Evolutionary conservation across 2,113 vertebrate genomes (phyloP).

Genomic region (Mastomys natalensis): DNA sequence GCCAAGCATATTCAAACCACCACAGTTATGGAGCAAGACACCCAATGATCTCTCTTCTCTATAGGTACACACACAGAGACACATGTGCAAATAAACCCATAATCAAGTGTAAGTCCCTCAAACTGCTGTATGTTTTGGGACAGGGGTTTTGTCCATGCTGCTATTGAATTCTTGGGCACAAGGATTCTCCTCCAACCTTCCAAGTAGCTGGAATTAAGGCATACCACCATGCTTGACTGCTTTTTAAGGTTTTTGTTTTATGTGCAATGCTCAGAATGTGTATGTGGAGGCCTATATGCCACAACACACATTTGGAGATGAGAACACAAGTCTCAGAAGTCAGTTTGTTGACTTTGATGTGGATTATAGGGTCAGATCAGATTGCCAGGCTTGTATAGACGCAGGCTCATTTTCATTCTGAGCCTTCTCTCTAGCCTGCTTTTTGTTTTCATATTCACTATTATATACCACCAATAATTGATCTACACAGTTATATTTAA

Average conservation of each 20-base stretch:
- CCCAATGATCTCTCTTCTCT: neutral
- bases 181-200: neutral
- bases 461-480: neutral
- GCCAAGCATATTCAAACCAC: too few relatives aligned
- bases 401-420: neutral
- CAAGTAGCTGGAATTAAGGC: neutral
- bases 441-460: neutral
- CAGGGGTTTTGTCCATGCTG: too few relatives aligned
- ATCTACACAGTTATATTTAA: slow-evolving; percentile 1
- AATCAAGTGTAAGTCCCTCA: too few relatives aligned
- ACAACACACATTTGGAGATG: neutral
- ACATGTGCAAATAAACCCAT: neutral
- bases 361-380: neutral
- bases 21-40: neutral
- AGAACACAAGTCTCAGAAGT: neutral
- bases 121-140: neutral
- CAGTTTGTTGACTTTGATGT: neutral
- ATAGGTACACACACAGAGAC: neutral
- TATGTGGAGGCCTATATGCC: neutral
- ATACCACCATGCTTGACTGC: too few relatives aligned
- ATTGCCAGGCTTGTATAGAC: neutral
- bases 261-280: neutral
- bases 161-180: neutral
- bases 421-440: neutral
- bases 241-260: neutral